Evolutionary conservation across 2,888 invertebrate genomes (phyloP).

Genomic region (Sussaba pulchella): DNA sequence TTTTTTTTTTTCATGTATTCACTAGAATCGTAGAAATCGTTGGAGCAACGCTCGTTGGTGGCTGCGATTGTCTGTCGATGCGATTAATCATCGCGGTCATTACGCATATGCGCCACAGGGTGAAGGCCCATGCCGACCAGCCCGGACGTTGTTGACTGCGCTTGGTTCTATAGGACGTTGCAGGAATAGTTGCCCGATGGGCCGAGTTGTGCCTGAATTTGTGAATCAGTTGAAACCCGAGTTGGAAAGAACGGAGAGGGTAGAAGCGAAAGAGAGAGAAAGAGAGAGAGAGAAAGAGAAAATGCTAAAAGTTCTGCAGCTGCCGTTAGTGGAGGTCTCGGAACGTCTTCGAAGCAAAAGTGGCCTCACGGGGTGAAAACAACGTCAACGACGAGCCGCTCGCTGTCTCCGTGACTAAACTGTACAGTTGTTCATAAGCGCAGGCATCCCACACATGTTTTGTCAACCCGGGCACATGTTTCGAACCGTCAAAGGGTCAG

Average conservation of each 20-base stretch:
- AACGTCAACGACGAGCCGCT: slow-evolving; percentile 38
- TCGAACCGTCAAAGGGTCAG: slow-evolving; percentile 29
- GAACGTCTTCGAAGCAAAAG: slow-evolving; percentile 28
- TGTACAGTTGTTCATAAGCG: slow-evolving; percentile 26
- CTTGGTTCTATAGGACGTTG: slow-evolving; percentile 42
- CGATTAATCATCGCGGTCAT: slow-evolving; percentile 59
- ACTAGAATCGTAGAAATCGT: slow-evolving; percentile 13
- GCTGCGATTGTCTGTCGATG: slow-evolving; percentile 32
- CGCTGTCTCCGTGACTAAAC: slow-evolving; percentile 10
- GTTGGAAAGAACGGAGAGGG: slow-evolving; percentile 41
- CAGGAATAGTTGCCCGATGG: slow-evolving; percentile 64
- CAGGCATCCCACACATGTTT: slow-evolving; percentile 58
- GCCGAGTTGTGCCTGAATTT: slow-evolving; percentile 29
- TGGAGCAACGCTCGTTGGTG: slow-evolving; percentile 3
- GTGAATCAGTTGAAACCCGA: slow-evolving; percentile 27
- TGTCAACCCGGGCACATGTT: slow-evolving; percentile 57
- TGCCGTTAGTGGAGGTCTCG: slow-evolving; percentile 65
- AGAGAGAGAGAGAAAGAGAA: slow-evolving; percentile 16
- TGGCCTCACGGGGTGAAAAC: slow-evolving; percentile 58
- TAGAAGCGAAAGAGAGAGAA: slow-evolving; percentile 30
- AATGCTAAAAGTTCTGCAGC: slow-evolving; percentile 52
- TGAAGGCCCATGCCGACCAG: slow-evolving; percentile 26
- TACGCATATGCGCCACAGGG: slow-evolving; percentile 58
- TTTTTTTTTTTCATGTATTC: neutral
- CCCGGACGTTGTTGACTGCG: slow-evolving; percentile 29